phyloP scores from a whole-genome alignment of 2,113 vertebrate genomes.

The Petroica traversi region DNA sequence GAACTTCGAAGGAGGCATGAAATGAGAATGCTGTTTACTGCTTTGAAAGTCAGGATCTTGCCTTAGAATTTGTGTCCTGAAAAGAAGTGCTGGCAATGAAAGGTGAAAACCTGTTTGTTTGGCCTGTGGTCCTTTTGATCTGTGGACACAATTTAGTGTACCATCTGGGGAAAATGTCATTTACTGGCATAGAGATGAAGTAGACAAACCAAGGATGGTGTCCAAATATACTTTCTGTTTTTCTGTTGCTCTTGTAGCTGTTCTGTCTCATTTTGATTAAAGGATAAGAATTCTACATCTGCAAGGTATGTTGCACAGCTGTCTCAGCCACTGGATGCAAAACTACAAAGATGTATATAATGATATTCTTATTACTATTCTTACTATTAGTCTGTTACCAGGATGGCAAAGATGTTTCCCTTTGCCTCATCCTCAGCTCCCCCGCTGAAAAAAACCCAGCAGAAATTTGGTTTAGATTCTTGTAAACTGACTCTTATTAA shows the following conservation, averaged over 20 bases:
- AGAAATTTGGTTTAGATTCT: not conserved
- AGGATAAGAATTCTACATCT: not conserved
- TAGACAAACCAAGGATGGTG: not conserved
- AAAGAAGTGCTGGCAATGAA: constrained; percentile 41
- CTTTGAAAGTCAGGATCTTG: constrained; percentile 54
- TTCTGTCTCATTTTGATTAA: not conserved
- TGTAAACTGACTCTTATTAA: not conserved
- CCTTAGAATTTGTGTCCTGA: constrained; percentile 51
- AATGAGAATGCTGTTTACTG: not conserved
- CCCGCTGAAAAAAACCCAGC: rapidly evolving
- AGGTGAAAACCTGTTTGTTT: constrained; percentile 34
- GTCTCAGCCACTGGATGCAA: not conserved
- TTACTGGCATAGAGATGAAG: not conserved
- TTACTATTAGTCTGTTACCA: not conserved
- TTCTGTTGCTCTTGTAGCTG: not conserved
- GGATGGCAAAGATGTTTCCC: not conserved
- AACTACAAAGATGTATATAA: not conserved
- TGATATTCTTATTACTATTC: not conserved
- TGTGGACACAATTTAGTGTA: not conserved
- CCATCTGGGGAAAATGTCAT: constrained; percentile 11
- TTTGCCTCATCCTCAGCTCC: rapidly evolving
- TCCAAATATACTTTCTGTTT: not conserved
- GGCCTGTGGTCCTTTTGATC: constrained; percentile 35
- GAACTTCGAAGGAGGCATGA: constrained; percentile 3
- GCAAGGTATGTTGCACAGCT: not conserved